These are phyloP conservation scores for Caenorhabditis briggsae DNA, from an alignment of 1,140 invertebrate species.

Conservation along the genomic window DNA sequence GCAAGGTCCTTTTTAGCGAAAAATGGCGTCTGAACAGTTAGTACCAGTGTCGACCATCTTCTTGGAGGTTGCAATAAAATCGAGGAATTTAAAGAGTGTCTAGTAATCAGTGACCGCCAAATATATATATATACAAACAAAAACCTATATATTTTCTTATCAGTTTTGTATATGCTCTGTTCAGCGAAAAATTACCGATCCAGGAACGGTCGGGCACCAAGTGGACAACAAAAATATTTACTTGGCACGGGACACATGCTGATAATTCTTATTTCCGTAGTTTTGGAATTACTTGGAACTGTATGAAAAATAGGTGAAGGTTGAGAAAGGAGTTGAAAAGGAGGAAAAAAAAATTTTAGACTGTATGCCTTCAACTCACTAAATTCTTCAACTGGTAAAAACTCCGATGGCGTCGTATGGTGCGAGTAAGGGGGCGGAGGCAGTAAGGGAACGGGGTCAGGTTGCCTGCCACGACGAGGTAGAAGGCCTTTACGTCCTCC, in stretches of 20 bases:
- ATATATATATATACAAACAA: not conserved
- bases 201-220: slow-evolving; percentile 49
- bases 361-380: not conserved
- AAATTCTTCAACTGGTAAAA: slow-evolving; percentile 17
- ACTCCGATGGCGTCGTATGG: slow-evolving; percentile 21
- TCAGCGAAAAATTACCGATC: slow-evolving; percentile 51
- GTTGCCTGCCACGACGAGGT: slow-evolving; percentile 40
- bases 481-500: slow-evolving; percentile 48
- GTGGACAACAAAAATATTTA: slow-evolving; percentile 46
- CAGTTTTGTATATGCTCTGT: slow-evolving; percentile 45
- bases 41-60: not conserved
- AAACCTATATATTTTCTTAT: slow-evolving; percentile 17
- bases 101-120: slow-evolving; percentile 45
- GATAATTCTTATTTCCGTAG: slow-evolving; percentile 36
- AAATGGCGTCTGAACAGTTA: not conserved
- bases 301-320: not conserved
- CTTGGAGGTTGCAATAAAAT: slow-evolving; percentile 12
- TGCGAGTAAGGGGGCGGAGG: not conserved
- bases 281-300: not conserved
- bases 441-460: slow-evolving; percentile 52
- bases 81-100: not conserved
- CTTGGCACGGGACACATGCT: slow-evolving; percentile 26
- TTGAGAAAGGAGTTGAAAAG: too few relatives aligned
- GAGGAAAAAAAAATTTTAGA: not conserved
- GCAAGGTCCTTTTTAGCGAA: slow-evolving; percentile 26